These are phyloP conservation scores for Zosterops japonicus DNA, from an alignment of 2,113 vertebrate species.

Conservation along the genomic window DNA sequence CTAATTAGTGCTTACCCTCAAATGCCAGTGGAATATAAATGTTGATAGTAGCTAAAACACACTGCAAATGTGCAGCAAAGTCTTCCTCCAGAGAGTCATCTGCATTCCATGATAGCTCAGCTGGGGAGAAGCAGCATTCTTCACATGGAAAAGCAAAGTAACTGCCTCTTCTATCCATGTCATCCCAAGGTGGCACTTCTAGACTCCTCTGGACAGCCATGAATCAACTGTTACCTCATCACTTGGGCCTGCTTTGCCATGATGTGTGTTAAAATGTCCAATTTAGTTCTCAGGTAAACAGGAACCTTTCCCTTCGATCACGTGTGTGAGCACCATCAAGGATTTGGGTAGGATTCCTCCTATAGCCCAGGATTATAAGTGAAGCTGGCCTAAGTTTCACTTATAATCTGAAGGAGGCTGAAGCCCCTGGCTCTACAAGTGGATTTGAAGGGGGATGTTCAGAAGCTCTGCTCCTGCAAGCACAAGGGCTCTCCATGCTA, in stretches of 20 bases:
- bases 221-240: neutral
- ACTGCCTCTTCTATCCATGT: neutral
- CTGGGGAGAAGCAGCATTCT: neutral
- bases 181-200: neutral
- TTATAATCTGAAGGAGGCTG: neutral
- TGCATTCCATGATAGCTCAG: neutral
- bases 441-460: neutral
- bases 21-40: constrained; percentile 57
- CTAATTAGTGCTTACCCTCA: constrained; percentile 46
- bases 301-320: neutral
- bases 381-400: neutral
- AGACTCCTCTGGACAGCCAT: neutral
- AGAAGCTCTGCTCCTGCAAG: neutral
- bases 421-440: neutral
- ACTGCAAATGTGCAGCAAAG: constrained; percentile 9
- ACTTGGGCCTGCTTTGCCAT: neutral
- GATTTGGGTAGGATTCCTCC: neutral
- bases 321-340: neutral
- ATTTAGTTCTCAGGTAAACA: neutral
- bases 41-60: constrained; percentile 54
- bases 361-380: neutral
- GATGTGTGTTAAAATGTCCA: neutral
- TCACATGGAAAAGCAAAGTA: neutral
- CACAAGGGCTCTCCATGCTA: neutral
- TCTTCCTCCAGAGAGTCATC: constrained; percentile 34